Conservation (phyloP, 30 jellyfish, hydroid and myxozoan genomes). For the Hydra vulgaris region DNA sequence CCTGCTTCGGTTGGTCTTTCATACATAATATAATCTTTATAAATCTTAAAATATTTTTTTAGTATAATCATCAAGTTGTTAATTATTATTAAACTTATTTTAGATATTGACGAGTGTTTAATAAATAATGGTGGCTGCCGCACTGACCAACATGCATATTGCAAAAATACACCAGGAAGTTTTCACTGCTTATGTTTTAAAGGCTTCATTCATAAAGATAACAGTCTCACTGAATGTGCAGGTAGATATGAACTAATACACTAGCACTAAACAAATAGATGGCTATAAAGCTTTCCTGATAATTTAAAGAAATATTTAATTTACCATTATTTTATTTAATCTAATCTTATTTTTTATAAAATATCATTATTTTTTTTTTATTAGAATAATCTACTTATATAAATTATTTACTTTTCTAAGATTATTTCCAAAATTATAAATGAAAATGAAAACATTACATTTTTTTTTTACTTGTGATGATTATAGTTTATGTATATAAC, state of each 20-base stretch:
- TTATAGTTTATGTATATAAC: too few relatives aligned
- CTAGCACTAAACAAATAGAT: not conserved
- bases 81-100: not conserved
- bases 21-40: too few relatives aligned
- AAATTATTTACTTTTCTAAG: too few relatives aligned
- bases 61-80: not conserved
- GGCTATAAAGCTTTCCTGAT: not conserved
- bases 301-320: too few relatives aligned
- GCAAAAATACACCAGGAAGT: slow-evolving; percentile 81
- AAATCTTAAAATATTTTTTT: too few relatives aligned
- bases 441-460: too few relatives aligned
- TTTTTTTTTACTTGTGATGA: too few relatives aligned
- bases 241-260: slow-evolving; percentile 69
- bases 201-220: slow-evolving; percentile 68
- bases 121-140: slow-evolving; percentile 93
- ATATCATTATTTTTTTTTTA: too few relatives aligned
- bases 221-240: slow-evolving; percentile 75
- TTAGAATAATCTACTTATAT: too few relatives aligned
- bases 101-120: slow-evolving; percentile 72
- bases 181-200: slow-evolving; percentile 56
- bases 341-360: too few relatives aligned
- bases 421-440: too few relatives aligned
- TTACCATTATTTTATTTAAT: too few relatives aligned
- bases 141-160: slow-evolving; percentile 56
- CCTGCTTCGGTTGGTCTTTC: slow-evolving; percentile 70